Conservation (phyloP, 1,140 invertebrate genomes). For the Orchesella cincta region DNA sequence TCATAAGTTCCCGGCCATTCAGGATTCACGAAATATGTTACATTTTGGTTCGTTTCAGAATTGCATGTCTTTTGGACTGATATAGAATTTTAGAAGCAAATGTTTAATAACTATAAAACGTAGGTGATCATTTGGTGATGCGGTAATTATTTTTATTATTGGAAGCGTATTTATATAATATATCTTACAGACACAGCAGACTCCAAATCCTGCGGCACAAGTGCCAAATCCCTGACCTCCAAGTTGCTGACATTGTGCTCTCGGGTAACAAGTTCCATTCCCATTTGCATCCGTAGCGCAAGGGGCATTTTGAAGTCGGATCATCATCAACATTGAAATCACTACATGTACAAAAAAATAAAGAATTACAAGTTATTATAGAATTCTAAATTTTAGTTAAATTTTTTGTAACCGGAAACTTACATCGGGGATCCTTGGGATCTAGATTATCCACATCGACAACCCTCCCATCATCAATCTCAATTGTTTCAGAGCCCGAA, state of each 20-base stretch:
- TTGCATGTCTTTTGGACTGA: constrained; percentile 65
- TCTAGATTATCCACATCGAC: constrained; percentile 7
- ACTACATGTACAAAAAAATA: constrained; percentile 58
- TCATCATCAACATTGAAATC: constrained; percentile 72
- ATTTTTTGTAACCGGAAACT: background rate
- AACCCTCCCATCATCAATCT: constrained; percentile 8
- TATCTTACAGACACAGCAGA: constrained; percentile 73
- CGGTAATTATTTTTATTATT: constrained; percentile 23
- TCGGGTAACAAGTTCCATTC: constrained; percentile 73
- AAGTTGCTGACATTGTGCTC: constrained; percentile 66
- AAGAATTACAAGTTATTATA: background rate
- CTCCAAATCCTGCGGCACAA: constrained; percentile 74
- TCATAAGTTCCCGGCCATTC: constrained; percentile 64
- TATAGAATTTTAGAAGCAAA: constrained; percentile 26
- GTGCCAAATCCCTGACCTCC: constrained; percentile 70
- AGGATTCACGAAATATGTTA: constrained; percentile 65
- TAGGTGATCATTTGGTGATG: background rate
- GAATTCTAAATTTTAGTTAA: too few relatives aligned
- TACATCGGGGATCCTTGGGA: constrained; percentile 16
- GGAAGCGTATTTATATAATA: constrained; percentile 27
- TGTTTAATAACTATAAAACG: background rate
- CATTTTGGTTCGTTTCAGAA: constrained; percentile 59
- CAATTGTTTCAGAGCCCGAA: background rate
- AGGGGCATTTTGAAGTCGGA: constrained; percentile 69
- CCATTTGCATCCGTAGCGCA: constrained; percentile 70